Evolutionary conservation across 2,113 vertebrate species (phyloP).

Genomic region (Diphyllodes magnificus): DNA sequence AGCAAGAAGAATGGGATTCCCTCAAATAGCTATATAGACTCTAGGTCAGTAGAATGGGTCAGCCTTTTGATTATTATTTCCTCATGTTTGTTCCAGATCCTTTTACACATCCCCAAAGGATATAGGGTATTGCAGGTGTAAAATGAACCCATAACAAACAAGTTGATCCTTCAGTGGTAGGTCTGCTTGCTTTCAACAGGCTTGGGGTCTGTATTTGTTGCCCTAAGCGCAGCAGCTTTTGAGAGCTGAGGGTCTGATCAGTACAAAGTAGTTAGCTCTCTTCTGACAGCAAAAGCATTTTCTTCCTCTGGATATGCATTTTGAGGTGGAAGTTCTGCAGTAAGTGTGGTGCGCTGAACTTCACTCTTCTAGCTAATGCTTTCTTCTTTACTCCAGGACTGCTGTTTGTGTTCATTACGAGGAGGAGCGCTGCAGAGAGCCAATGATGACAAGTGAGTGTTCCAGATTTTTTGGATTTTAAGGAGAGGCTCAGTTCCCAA

Average conservation of each 20-base stretch:
- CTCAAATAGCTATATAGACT: neutral
- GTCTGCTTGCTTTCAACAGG: neutral
- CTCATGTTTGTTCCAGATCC: neutral
- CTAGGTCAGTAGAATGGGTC: neutral
- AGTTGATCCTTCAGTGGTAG: neutral
- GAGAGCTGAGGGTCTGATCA: neutral
- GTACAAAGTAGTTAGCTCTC: neutral
- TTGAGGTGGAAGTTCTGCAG: neutral
- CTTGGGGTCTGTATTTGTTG: neutral
- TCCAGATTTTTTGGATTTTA: neutral
- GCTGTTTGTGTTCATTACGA: conserved; percentile 92
- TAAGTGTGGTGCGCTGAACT: neutral
- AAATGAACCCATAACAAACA: neutral
- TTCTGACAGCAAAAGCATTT: neutral
- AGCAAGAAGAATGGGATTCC: neutral
- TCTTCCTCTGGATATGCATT: neutral
- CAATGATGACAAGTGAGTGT: conserved; percentile 91
- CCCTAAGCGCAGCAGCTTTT: neutral
- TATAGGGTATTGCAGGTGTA: neutral
- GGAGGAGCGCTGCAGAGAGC: conserved; percentile 94
- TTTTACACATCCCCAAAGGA: neutral
- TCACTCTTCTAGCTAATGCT: neutral
- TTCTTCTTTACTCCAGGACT: conserved; percentile 77
- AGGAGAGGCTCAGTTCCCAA: neutral
- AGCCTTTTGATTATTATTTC: neutral